Evolutionary conservation across 2,888 invertebrate genomes (phyloP).

Genomic region (Tetanocera ferruginea): DNA sequence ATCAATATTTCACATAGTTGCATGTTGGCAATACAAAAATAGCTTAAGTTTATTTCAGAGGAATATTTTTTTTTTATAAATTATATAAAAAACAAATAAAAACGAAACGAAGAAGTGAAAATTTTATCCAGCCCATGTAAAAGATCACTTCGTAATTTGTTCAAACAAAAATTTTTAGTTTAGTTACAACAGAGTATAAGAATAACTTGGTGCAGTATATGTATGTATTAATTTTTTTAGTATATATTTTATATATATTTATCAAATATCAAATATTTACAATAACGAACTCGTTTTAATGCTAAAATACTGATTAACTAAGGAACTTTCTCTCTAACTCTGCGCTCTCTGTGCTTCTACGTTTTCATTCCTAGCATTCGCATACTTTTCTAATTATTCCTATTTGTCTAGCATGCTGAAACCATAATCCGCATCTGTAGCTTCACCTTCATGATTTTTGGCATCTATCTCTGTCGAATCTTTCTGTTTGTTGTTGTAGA

Average conservation of each 20-base stretch:
- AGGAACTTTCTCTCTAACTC: background rate
- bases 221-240: slow-evolving; percentile 26
- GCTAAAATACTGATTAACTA: slow-evolving; percentile 27
- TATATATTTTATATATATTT: slow-evolving; percentile 18
- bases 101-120: slow-evolving; percentile 57
- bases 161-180: background rate
- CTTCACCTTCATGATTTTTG: slow-evolving; percentile 35
- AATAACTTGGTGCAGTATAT: background rate
- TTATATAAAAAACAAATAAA: background rate
- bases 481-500: slow-evolving; percentile 53
- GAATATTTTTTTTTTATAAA: background rate
- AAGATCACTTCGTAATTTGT: slow-evolving; percentile 58
- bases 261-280: slow-evolving; percentile 26
- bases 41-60: slow-evolving; percentile 36
- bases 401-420: slow-evolving; percentile 42
- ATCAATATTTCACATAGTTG: background rate
- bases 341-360: too few species aligned
- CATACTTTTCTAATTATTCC: too few species aligned
- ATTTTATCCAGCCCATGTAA: slow-evolving; percentile 69
- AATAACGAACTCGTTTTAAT: slow-evolving; percentile 37
- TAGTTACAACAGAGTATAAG: background rate
- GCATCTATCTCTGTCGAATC: slow-evolving; percentile 33
- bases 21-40: slow-evolving; percentile 30
- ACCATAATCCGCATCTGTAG: slow-evolving; percentile 52
- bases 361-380: too few species aligned